A percentile compares a stretch with the other conserved stretches of the same genome.
Evolutionary conservation across 2,797 vertebrate genomes (phyloP).

Genomic region (Crotalus adamanteus): DNA sequence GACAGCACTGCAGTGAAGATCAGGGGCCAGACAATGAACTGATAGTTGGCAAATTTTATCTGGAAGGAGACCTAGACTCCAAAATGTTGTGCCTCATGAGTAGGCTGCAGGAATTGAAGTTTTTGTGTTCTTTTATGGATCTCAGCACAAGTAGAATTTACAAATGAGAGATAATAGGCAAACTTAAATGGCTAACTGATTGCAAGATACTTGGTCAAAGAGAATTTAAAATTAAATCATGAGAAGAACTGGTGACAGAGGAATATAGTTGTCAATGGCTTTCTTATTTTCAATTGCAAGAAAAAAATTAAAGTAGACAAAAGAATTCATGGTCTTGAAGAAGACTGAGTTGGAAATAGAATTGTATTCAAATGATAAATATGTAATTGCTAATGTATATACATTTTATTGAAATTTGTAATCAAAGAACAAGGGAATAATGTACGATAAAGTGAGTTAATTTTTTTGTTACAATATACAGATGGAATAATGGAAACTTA

Average conservation of each 20-base stretch:
- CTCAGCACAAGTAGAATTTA: background rate
- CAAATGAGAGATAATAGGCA: background rate
- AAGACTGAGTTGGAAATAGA: background rate
- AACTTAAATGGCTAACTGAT: background rate
- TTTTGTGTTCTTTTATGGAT: background rate
- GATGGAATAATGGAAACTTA: background rate
- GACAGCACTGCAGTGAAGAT: background rate
- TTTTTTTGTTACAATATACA: background rate
- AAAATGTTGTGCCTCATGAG: background rate
- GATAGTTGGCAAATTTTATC: background rate
- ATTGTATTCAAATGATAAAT: background rate
- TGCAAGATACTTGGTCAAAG: background rate
- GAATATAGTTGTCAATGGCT: background rate
- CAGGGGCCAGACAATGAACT: background rate
- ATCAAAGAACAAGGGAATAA: background rate
- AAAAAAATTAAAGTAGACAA: background rate
- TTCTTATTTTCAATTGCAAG: background rate
- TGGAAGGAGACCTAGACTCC: background rate
- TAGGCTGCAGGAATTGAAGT: background rate
- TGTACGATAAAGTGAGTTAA: background rate
- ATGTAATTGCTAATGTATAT: background rate
- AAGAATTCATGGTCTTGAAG: background rate
- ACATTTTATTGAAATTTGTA: background rate
- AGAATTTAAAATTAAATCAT: background rate
- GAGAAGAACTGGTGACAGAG: background rate